Conservation (phyloP, 2,797 vertebrate genomes). For the Gallirallus australis region DNA sequence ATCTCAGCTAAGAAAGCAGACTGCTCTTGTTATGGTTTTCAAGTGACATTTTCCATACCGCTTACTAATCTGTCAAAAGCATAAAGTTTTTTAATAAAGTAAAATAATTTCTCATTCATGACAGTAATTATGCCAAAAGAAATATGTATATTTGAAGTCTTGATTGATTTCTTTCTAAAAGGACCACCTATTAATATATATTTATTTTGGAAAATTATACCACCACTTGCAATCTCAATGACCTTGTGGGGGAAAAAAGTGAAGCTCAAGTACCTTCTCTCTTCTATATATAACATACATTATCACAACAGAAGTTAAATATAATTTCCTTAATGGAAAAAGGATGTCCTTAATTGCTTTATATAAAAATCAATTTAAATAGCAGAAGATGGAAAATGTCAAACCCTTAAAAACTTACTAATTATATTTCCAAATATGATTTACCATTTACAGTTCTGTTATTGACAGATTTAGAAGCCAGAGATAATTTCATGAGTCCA, state of each 20-base stretch:
- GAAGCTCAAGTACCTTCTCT: background rate
- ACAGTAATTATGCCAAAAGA: constrained; percentile 4
- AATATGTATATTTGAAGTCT: constrained; percentile 8
- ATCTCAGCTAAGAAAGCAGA: background rate
- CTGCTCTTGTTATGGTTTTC: background rate
- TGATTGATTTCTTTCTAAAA: constrained; percentile 7
- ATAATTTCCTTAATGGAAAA: constrained; percentile 62
- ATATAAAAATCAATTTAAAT: constrained; percentile 58
- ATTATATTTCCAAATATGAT: constrained; percentile 54
- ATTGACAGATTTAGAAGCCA: constrained; percentile 53
- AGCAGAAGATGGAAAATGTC: constrained; percentile 55
- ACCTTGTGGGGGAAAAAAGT: background rate
- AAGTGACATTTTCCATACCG: background rate
- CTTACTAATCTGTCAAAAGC: constrained; percentile 24
- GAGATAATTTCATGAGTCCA: background rate
- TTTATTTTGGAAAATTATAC: constrained; percentile 22
- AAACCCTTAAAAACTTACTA: constrained; percentile 60
- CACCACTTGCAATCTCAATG: background rate
- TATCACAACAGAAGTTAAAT: constrained; percentile 63
- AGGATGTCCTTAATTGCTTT: constrained; percentile 62
- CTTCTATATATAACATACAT: constrained; percentile 31
- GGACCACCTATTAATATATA: background rate
- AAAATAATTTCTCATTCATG: constrained; percentile 1
- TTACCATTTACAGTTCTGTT: constrained; percentile 42
- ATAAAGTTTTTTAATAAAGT: background rate